phyloP scores from a whole-genome alignment of 1,140 invertebrate genomes.

The Spodoptera litura region DNA sequence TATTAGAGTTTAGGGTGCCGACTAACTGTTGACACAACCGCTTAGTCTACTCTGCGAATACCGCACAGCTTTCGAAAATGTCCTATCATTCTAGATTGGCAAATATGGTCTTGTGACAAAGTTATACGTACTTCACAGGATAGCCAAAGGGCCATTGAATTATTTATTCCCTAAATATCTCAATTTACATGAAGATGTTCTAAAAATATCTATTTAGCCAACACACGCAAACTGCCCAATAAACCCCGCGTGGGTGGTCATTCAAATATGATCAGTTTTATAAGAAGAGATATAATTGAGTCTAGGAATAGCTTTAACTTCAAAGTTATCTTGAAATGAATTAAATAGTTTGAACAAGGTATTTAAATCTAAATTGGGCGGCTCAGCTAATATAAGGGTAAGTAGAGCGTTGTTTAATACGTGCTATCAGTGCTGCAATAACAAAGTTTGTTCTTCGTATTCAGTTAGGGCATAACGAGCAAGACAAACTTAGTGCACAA shows the following conservation, averaged over 20 bases:
- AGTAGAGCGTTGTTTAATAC: conserved; percentile 32
- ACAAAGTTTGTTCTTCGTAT: conserved; percentile 71
- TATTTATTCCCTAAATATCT: conserved; percentile 14
- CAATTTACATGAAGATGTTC: conserved; percentile 23
- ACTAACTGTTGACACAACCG: background rate
- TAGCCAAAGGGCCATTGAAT: background rate
- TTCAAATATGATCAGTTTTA: conserved; percentile 6
- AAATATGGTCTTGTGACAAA: background rate
- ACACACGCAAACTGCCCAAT: background rate
- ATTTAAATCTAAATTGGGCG: background rate
- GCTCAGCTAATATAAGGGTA: conserved; percentile 11
- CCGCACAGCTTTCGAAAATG: conserved; percentile 9
- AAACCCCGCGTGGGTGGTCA: background rate
- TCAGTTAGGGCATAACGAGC: conserved; percentile 70
- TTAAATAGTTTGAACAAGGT: no score
- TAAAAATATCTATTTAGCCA: background rate
- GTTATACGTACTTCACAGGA: conserved; percentile 6
- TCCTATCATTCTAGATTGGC: conserved; percentile 10
- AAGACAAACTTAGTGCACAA: conserved; percentile 76
- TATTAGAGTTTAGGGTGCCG: background rate
- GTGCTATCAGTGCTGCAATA: conserved; percentile 54
- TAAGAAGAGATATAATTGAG: background rate
- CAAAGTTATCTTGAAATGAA: no score
- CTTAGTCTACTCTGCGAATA: conserved; percentile 1
- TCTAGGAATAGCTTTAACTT: background rate